Percentiles rank a stretch among this genome's conserved stretches.
These are phyloP conservation scores for Phytoseiulus persimilis DNA, from an alignment of 2,888 invertebrate genomes.

Conservation along the genomic window DNA sequence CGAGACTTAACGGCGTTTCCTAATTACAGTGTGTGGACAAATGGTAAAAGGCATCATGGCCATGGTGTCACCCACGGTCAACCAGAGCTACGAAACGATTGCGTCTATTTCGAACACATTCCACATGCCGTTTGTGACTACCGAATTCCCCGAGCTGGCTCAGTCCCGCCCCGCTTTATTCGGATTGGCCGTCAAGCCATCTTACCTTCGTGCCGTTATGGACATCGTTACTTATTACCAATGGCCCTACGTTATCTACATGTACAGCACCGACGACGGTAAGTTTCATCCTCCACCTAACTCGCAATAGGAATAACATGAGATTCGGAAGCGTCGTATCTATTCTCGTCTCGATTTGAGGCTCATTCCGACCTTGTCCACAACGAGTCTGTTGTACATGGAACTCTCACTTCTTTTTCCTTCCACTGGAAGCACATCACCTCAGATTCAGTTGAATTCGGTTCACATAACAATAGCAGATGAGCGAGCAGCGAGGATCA, in stretches of 20 bases:
- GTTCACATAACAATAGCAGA: too few relatives aligned
- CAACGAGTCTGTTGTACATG: too few relatives aligned
- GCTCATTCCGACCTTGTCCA: too few relatives aligned
- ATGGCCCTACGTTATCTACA: constrained; percentile 78
- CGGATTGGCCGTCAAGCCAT: constrained; percentile 81
- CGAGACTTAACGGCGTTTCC: neutral
- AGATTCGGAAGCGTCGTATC: too few relatives aligned
- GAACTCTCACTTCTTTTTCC: too few relatives aligned
- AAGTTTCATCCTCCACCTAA: constrained; percentile 51
- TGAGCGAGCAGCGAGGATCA: too few relatives aligned
- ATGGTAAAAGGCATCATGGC: constrained; percentile 79
- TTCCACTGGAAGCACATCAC: too few relatives aligned
- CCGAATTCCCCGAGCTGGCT: constrained; percentile 65
- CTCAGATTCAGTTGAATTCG: too few relatives aligned
- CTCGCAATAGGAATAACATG: too few relatives aligned
- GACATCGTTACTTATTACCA: constrained; percentile 86
- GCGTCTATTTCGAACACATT: constrained; percentile 90
- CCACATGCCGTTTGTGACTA: constrained; percentile 87
- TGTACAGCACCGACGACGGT: constrained; percentile 86
- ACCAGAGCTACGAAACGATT: constrained; percentile 85
- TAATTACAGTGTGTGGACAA: constrained; percentile 71
- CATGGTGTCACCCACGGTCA: constrained; percentile 80
- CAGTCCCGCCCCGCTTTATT: constrained; percentile 41
- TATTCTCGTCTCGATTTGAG: too few relatives aligned
- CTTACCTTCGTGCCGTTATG: constrained; percentile 88